These are phyloP conservation scores for Lithophane leautieri DNA, from an alignment of 2,888 invertebrate genomes.

Conservation along the genomic window DNA sequence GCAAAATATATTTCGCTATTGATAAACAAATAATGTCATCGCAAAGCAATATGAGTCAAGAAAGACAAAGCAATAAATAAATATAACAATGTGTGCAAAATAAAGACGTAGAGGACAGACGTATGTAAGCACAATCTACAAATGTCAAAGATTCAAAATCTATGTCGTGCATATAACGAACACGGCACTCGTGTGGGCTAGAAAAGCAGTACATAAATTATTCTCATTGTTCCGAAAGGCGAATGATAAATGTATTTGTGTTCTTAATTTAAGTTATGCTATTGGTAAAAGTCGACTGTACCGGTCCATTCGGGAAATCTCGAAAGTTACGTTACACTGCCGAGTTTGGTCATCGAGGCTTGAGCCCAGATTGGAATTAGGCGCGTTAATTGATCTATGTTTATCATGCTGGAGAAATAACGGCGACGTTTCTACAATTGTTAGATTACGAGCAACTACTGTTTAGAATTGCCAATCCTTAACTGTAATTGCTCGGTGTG, in stretches of 20 bases:
- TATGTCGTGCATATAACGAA: constrained; percentile 81
- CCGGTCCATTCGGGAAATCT: constrained; percentile 71
- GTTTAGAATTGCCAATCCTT: constrained; percentile 51
- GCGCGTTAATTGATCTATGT: constrained; percentile 72
- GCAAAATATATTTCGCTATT: constrained; percentile 10
- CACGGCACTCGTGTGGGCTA: constrained; percentile 82
- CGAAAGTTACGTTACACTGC: constrained; percentile 68
- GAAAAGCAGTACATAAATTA: constrained; percentile 82
- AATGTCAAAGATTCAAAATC: constrained; percentile 82
- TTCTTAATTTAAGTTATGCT: constrained; percentile 76
- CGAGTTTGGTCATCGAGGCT: constrained; percentile 66
- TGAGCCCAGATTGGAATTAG: constrained; percentile 68
- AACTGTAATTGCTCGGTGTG: constrained; percentile 45
- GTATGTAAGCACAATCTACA: constrained; percentile 70
- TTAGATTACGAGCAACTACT: constrained; percentile 57
- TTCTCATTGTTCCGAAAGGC: constrained; percentile 82
- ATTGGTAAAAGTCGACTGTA: constrained; percentile 76
- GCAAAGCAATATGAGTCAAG: constrained; percentile 40
- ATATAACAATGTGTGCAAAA: constrained; percentile 62
- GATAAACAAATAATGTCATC: constrained; percentile 42
- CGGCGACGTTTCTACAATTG: constrained; percentile 57
- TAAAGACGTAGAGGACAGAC: constrained; percentile 64
- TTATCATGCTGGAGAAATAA: constrained; percentile 59
- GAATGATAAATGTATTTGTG: constrained; percentile 82
- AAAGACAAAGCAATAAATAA: constrained; percentile 62